These are phyloP conservation scores for Drosophila acutilabella DNA, from an alignment of 2,888 invertebrate species.

Conservation along the genomic window DNA sequence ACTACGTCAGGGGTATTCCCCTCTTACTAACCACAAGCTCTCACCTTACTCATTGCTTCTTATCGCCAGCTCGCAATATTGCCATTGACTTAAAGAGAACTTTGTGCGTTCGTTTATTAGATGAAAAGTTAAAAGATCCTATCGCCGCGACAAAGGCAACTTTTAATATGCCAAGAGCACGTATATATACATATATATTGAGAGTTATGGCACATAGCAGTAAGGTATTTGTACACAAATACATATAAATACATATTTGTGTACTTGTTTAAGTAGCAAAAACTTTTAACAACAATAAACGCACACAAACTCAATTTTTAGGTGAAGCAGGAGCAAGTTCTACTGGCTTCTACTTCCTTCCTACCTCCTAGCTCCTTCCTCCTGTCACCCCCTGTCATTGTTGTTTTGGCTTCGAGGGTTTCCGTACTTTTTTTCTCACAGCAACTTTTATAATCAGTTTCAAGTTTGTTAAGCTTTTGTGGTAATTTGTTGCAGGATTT, in stretches of 20 bases:
- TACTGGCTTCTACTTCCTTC: neutral
- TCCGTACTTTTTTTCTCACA: slow-evolving; percentile 32
- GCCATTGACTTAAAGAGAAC: slow-evolving; percentile 14
- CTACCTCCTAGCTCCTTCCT: neutral
- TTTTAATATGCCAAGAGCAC: slow-evolving; percentile 59
- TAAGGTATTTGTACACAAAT: neutral
- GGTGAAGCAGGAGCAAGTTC: slow-evolving; percentile 14
- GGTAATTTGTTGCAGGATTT: slow-evolving; percentile 75
- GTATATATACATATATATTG: slow-evolving; percentile 30
- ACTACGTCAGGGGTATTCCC: slow-evolving; percentile 18
- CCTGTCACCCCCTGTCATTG: slow-evolving; percentile 22
- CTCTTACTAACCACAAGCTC: neutral
- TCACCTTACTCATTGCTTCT: slow-evolving; percentile 13
- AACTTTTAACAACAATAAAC: slow-evolving; percentile 62
- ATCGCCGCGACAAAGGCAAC: slow-evolving; percentile 38
- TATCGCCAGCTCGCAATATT: slow-evolving; percentile 11
- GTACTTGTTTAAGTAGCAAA: slow-evolving; percentile 55
- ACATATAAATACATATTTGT: slow-evolving; percentile 2
- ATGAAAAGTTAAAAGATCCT: slow-evolving; percentile 44
- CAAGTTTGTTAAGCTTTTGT: slow-evolving; percentile 76
- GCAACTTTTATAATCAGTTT: slow-evolving; percentile 77
- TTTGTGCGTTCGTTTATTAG: slow-evolving; percentile 28
- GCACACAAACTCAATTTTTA: slow-evolving; percentile 33
- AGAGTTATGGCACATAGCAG: slow-evolving; percentile 6
- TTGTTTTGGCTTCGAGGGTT: slow-evolving; percentile 29